phyloP scores from a whole-genome alignment of 2,888 invertebrate species.

The Stratiomys singularior region DNA sequence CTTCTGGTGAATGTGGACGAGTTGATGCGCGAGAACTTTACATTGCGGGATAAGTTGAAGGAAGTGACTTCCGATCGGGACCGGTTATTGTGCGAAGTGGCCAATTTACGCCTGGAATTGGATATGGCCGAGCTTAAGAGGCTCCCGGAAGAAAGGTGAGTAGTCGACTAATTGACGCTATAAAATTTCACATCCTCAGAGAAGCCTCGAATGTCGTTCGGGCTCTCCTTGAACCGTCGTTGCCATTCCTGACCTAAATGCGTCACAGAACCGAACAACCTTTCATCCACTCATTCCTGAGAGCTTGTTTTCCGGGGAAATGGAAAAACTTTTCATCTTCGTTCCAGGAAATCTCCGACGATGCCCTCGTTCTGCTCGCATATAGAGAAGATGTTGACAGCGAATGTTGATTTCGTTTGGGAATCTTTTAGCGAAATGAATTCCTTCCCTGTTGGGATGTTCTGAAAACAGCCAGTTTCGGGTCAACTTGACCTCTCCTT shows the following conservation, averaged over 20 bases:
- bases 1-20: conserved; percentile 57
- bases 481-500: conserved; percentile 21
- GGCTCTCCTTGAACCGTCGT: not conserved
- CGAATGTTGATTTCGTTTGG: no score
- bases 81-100: conserved; percentile 63
- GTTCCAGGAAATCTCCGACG: no score
- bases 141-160: conserved; percentile 64
- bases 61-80: conserved; percentile 63
- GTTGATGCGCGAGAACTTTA: conserved; percentile 61
- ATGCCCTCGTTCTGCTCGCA: no score
- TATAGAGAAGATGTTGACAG: no score
- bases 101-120: conserved; percentile 64
- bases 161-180: conserved; percentile 41
- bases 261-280: not conserved
- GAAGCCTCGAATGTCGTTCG: not conserved
- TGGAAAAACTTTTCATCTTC: no score
- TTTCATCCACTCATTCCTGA: not conserved
- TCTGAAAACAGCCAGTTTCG: conserved; percentile 1
- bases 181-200: not conserved
- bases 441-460: no score
- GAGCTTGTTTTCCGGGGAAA: no score
- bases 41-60: conserved; percentile 60
- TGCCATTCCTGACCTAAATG: no score
- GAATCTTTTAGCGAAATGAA: not conserved
- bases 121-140: conserved; percentile 65